Evolutionary conservation across 1,140 invertebrate genomes (phyloP), one percentile per base, ranked within the genome.

Genomic region (Aethina tumida): DNA sequence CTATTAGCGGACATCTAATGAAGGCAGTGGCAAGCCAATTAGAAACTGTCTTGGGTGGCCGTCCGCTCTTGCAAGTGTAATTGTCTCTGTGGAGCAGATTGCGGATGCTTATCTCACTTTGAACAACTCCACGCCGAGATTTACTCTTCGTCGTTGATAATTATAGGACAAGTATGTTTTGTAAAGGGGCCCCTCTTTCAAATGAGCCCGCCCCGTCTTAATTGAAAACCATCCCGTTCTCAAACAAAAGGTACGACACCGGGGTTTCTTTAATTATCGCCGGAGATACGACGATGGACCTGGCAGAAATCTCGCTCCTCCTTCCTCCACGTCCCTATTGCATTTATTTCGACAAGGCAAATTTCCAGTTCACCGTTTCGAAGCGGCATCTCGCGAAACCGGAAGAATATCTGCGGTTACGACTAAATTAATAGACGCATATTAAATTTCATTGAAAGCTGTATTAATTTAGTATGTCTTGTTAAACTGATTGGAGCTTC

Each of bases 41-140:
- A 41, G 34, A 41, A 22, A 41, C 30, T 36, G 39, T 41, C 32
- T 20, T 41, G n/a, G n/a, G n/a, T n/a, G n/a, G n/a, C n/a, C 39
- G 21, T 25, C 34, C 22, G 39, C 35, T 35, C 39, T 35, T 24
- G 24, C n/a, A 35, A 17, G 28, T 35, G 31, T 41, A 41, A 41
- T 41, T 41, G 39, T 41, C 26, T 24, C 7, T 35, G 33, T 35
- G 21, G 29, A 32, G 17, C 31, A 33, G 31, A 41, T 26, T 36
- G 39, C 32, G 39, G 8, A 17, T 36, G 33, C 32, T 41, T 41
- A 41, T 35, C 25, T 28, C 32, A 41, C 32, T 35, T 41, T 41
- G 33, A 24, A 35, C 39, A 27, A 35, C 24, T 41, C 17, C 13
- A 18, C 39, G 24, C n/a, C 32, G 26, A 36, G 39, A 41, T 41